Percentiles rank a stretch among this genome's conserved stretches.
phyloP scores from a whole-genome alignment of 1,140 invertebrate genomes.

The Saxidomus purpurata region DNA sequence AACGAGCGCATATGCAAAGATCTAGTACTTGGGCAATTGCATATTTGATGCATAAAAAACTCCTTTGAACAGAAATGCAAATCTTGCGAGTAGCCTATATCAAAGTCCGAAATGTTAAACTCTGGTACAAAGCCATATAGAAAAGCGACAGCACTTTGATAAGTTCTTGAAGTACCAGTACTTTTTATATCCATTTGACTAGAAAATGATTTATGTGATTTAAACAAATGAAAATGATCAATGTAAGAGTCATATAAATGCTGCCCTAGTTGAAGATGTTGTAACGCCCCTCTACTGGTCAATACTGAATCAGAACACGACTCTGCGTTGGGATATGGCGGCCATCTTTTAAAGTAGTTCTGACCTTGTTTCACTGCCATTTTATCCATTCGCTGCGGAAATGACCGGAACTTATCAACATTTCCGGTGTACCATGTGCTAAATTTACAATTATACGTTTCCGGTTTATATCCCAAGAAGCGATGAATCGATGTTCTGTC shows the following conservation, averaged over 20 bases:
- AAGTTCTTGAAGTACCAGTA: slow-evolving; percentile 94
- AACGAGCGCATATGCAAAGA: slow-evolving; percentile 70
- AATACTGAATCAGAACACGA: slow-evolving; percentile 91
- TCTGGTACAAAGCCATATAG: slow-evolving; percentile 92
- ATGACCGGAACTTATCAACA: slow-evolving; percentile 64
- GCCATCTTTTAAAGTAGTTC: slow-evolving; percentile 93
- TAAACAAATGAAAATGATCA: slow-evolving; percentile 88
- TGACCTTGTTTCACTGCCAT: slow-evolving; percentile 60
- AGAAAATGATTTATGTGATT: slow-evolving; percentile 83
- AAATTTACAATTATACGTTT: slow-evolving; percentile 91
- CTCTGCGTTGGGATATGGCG: slow-evolving; percentile 89
- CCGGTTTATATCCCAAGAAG: slow-evolving; percentile 89
- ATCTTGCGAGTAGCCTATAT: slow-evolving; percentile 84
- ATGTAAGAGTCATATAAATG: slow-evolving; percentile 91
- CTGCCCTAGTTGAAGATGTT: slow-evolving; percentile 92
- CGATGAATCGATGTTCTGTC: slow-evolving; percentile 94
- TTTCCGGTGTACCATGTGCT: slow-evolving; percentile 77
- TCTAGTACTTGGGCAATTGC: slow-evolving; percentile 89
- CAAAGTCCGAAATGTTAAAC: slow-evolving; percentile 87
- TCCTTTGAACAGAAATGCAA: slow-evolving; percentile 77
- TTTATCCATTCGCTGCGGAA: slow-evolving; percentile 69
- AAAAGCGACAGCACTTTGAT: slow-evolving; percentile 94
- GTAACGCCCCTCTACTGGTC: slow-evolving; percentile 90
- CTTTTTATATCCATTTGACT: slow-evolving; percentile 92
- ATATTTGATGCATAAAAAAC: slow-evolving; percentile 88